Evolutionary conservation across 2,888 invertebrate genomes (phyloP), one percentile per base, ranked within the genome.

Genomic region (Ichneumoninae sp.): DNA sequence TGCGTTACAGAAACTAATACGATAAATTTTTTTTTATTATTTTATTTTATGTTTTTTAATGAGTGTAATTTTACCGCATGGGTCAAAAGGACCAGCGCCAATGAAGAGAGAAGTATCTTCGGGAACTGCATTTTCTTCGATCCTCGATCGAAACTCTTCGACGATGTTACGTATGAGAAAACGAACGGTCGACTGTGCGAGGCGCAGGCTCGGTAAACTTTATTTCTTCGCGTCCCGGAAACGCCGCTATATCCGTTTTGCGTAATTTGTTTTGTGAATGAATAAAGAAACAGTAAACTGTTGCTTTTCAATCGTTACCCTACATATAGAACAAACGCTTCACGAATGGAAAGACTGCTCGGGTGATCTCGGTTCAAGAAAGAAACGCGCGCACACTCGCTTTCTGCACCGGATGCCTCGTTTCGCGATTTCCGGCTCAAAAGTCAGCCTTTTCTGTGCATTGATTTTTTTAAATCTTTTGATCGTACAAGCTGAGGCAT

Each of bases 221-320:
- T 30, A 68, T 54, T 65, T 16, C 22, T 22, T 26, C 36, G 54
- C 44, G 44, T 13, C 50, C 73, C 81, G 81, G 81, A 81, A 81
- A 44, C 19, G 16, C 50, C 26, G 13, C 54, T 10, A 52, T 52
- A 16, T 76, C 57, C 73, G 66, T 57, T 36, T 77, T 68, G 16
- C 33, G 44, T 22, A 81, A 84, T 68, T 1, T 79, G 54, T 57
- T 73, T 81, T 60, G n/a, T 8, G 33, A 66, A 73, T 70, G 36
- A n/a, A 22, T 33, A 22, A 8, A 60, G 8, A 66, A 80, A 68
- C 65, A 60, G n/a, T 57, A 69, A 75, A 69, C 57, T 30, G 76
- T 77, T 73, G 7, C 52, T 78, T 69, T 60, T 52, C 8, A 52
- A 26, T 78, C 33, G 13, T 69, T 69, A 36, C 44, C 13, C 44